These are phyloP conservation scores for Carcina quercana DNA, from an alignment of 2,888 invertebrate genomes.

Conservation along the genomic window DNA sequence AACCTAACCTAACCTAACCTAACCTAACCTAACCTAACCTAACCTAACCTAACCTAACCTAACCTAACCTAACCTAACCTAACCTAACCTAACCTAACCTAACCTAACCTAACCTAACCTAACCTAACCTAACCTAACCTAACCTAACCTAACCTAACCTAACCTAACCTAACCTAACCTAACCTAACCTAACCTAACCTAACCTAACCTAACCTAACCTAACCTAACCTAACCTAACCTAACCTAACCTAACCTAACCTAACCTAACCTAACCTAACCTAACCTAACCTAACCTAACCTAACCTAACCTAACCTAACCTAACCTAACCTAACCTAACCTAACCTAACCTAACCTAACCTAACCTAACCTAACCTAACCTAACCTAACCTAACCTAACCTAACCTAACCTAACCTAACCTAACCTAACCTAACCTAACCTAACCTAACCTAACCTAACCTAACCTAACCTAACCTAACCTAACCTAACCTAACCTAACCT, in stretches of 20 bases:
- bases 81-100: conserved; percentile 12
- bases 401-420: conserved; percentile 13
- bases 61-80: conserved; percentile 12
- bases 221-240: conserved; percentile 12
- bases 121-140: conserved; percentile 11
- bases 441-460: conserved; percentile 16
- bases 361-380: conserved; percentile 11
- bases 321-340: conserved; percentile 9
- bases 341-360: conserved; percentile 8
- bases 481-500: conserved; percentile 20
- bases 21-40: conserved; percentile 11
- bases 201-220: conserved; percentile 12
- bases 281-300: no score
- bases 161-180: conserved; percentile 12
- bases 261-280: conserved; percentile 12
- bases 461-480: conserved; percentile 20
- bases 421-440: conserved; percentile 14
- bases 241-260: conserved; percentile 12
- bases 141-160: conserved; percentile 11
- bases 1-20: conserved; percentile 10
- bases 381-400: conserved; percentile 11
- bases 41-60: conserved; percentile 11
- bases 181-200: conserved; percentile 12
- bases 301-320: conserved; percentile 11
- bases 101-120: conserved; percentile 12